These are phyloP conservation scores for Atherinomorus stipes DNA, from an alignment of 2,113 vertebrate species.

Conservation along the genomic window DNA sequence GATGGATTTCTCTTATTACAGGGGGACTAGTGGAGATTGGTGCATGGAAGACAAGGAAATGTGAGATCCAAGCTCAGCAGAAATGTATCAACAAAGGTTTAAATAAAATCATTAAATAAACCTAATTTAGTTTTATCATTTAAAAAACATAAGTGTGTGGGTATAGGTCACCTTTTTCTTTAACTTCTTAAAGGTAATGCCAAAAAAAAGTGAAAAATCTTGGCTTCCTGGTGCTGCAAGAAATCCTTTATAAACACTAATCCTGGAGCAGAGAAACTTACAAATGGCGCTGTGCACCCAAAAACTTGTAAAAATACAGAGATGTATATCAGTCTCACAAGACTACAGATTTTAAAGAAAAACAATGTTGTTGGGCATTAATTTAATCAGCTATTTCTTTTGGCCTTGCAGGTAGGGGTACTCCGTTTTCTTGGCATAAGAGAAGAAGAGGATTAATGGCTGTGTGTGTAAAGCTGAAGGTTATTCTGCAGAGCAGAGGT, in stretches of 20 bases:
- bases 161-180: conserved; percentile 8
- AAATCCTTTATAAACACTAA: conserved; percentile 38
- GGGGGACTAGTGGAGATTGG: neutral
- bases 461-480: conserved; percentile 48
- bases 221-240: conserved; percentile 1
- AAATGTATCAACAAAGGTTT: neutral
- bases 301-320: neutral
- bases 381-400: conserved; percentile 8
- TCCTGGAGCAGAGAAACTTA: neutral
- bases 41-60: neutral
- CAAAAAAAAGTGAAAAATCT: neutral
- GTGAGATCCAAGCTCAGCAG: neutral
- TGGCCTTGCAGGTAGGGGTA: conserved; percentile 10
- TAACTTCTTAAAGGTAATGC: conserved; percentile 8
- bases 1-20: neutral
- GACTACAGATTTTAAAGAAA: conserved; percentile 1
- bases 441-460: conserved; percentile 47
- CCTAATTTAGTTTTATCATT: neutral
- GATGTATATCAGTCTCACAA: neutral
- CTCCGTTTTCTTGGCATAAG: neutral
- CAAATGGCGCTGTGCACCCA: neutral
- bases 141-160: neutral
- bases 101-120: neutral
- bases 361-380: conserved; percentile 21
- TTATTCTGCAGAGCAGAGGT: conserved; percentile 47